phyloP scores from a whole-genome alignment of 2,797 vertebrate genomes.

The Enteromius viviparus region DNA sequence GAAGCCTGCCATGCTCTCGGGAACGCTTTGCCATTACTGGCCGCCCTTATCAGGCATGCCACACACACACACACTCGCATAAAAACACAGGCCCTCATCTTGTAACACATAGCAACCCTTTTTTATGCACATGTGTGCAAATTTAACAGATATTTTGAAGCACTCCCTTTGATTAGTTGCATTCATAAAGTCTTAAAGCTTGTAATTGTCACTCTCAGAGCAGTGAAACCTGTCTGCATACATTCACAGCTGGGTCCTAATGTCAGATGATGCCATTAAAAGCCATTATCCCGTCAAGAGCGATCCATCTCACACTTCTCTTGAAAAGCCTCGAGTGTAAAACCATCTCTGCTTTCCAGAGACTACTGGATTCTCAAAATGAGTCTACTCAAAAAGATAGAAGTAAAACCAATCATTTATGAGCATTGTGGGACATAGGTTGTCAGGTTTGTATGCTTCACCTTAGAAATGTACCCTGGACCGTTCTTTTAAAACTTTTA shows the following conservation, averaged over 20 bases:
- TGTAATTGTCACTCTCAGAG: constrained; percentile 45
- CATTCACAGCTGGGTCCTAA: constrained; percentile 51
- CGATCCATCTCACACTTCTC: constrained; percentile 31
- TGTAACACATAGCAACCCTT: background rate
- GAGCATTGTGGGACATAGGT: too few relatives aligned
- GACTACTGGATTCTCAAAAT: background rate
- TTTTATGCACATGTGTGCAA: constrained; percentile 7
- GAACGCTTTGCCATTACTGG: constrained; percentile 56
- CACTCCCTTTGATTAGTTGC: constrained; percentile 48
- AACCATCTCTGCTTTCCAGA: background rate
- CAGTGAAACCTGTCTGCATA: constrained; percentile 35
- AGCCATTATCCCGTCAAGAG: constrained; percentile 64
- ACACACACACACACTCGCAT: constrained; percentile 7
- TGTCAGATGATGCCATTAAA: constrained; percentile 59
- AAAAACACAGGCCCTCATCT: constrained; percentile 34
- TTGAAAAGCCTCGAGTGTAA: constrained; percentile 7
- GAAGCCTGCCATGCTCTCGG: constrained; percentile 59
- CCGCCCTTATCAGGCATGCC: constrained; percentile 49
- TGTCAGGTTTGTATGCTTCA: background rate
- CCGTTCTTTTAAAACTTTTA: constrained; percentile 12
- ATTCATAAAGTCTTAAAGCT: constrained; percentile 52
- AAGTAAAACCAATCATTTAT: background rate
- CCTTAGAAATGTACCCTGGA: background rate
- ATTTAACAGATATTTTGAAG: constrained; percentile 25
- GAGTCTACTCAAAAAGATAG: background rate